These are phyloP conservation scores for Hemistola chrysoprasaria DNA, from an alignment of 2,888 invertebrate genomes.

Conservation along the genomic window DNA sequence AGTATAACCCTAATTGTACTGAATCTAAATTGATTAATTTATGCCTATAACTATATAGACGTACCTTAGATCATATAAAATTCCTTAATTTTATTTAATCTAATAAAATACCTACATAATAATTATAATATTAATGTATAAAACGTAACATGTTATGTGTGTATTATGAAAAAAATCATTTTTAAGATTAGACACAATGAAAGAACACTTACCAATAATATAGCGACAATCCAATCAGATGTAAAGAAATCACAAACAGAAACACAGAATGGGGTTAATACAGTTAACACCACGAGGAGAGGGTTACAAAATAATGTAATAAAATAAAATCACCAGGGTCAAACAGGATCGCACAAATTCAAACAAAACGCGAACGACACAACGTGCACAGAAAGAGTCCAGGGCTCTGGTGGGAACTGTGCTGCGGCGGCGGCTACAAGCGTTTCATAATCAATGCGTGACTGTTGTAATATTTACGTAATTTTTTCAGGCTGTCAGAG, in stretches of 20 bases:
- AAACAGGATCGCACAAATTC: constrained; percentile 65
- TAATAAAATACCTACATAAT: too few species aligned
- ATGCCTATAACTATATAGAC: too few species aligned
- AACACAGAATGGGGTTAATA: constrained; percentile 58
- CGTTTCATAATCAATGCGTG: constrained; percentile 73
- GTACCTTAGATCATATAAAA: too few species aligned
- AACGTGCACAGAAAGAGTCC: constrained; percentile 45
- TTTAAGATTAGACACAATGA: constrained; percentile 6
- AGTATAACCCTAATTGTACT: too few species aligned
- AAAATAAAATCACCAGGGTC: constrained; percentile 73
- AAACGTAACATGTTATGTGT: too few species aligned
- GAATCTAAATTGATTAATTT: too few species aligned
- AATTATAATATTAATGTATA: too few species aligned
- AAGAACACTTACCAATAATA: constrained; percentile 58
- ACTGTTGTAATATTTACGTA: constrained; percentile 80
- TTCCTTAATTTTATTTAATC: too few species aligned
- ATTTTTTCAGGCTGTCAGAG: constrained; percentile 74
- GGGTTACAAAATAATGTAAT: constrained; percentile 65
- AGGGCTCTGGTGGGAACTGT: constrained; percentile 35
- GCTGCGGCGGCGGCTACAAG: constrained; percentile 49
- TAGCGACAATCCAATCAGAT: constrained; percentile 71
- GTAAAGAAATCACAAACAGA: constrained; percentile 66
- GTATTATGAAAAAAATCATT: neutral
- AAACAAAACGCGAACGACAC: constrained; percentile 51
- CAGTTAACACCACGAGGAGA: constrained; percentile 58